Percentiles rank a stretch among this genome's conserved stretches.
phyloP scores from a whole-genome alignment of 1,140 invertebrate genomes.

The Musca vetustissima region DNA sequence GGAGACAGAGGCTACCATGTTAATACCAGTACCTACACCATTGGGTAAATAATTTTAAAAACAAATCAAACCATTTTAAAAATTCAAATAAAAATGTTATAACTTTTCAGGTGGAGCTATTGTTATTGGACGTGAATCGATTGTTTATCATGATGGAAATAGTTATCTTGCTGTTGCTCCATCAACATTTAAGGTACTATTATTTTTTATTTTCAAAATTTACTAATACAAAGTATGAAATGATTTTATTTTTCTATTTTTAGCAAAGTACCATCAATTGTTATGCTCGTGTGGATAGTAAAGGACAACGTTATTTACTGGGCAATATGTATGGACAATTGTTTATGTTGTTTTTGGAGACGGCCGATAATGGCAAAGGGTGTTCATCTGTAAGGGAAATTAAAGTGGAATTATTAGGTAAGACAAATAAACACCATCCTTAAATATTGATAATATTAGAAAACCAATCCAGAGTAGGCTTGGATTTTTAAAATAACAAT shows the following conservation, averaged over 20 bases:
- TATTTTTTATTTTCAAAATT: background rate
- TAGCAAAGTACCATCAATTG: slow-evolving; percentile 94
- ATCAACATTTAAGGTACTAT: slow-evolving; percentile 79
- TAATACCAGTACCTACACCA: slow-evolving; percentile 94
- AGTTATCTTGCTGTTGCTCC: slow-evolving; percentile 90
- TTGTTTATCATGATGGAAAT: slow-evolving; percentile 94
- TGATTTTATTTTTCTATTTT: background rate
- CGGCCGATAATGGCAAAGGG: slow-evolving; percentile 66
- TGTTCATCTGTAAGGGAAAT: slow-evolving; percentile 81
- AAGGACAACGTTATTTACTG: slow-evolving; percentile 88
- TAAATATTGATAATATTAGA: background rate
- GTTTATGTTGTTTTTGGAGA: slow-evolving; percentile 94
- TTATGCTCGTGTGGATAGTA: slow-evolving; percentile 90
- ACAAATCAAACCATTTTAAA: too few relatives aligned
- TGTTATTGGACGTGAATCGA: slow-evolving; percentile 96
- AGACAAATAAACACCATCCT: slow-evolving; percentile 30
- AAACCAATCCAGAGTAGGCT: too few relatives aligned
- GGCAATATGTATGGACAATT: slow-evolving; percentile 94
- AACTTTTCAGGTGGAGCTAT: slow-evolving; percentile 76
- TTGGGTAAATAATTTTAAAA: too few relatives aligned
- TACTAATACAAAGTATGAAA: background rate
- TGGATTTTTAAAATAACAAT: too few relatives aligned
- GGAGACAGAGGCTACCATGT: slow-evolving; percentile 92
- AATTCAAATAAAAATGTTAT: slow-evolving; percentile 14
- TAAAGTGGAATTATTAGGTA: slow-evolving; percentile 89